Conservation (phyloP, 2,888 invertebrate species). For the Tetropium fuscum region DNA sequence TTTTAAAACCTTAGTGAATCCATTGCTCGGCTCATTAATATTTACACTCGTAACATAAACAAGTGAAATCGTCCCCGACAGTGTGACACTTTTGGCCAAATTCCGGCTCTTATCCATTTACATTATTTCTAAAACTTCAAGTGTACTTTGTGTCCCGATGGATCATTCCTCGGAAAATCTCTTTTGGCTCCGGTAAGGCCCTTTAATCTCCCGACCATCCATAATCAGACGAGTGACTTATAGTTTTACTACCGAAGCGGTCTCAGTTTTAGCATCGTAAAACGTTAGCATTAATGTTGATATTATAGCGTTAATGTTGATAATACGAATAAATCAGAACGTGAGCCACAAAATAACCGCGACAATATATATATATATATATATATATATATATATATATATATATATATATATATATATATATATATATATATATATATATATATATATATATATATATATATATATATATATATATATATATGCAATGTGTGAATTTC, state of each 20-base stretch:
- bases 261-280: conserved; percentile 49
- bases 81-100: not conserved
- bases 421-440: too few relatives aligned
- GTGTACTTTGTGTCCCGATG: conserved; percentile 84
- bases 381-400: too few relatives aligned
- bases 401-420: too few relatives aligned
- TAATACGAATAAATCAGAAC: conserved; percentile 58
- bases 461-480: too few relatives aligned
- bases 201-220: conserved; percentile 42
- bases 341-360: conserved; percentile 47
- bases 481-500: too few relatives aligned
- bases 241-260: conserved; percentile 43
- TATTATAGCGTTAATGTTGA: too few relatives aligned
- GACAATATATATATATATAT: too few relatives aligned
- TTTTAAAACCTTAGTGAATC: too few relatives aligned
- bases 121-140: conserved; percentile 74
- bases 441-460: too few relatives aligned
- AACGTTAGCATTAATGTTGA: conserved; percentile 54
- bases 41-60: too few relatives aligned
- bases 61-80: not conserved
- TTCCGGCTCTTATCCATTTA: conserved; percentile 68
- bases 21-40: too few relatives aligned
- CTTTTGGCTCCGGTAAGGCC: conserved; percentile 79
- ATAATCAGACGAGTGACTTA: conserved; percentile 51
- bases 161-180: conserved; percentile 88